Conservation (phyloP, 1,140 invertebrate species). For the Bathynomus jamesi region DNA sequence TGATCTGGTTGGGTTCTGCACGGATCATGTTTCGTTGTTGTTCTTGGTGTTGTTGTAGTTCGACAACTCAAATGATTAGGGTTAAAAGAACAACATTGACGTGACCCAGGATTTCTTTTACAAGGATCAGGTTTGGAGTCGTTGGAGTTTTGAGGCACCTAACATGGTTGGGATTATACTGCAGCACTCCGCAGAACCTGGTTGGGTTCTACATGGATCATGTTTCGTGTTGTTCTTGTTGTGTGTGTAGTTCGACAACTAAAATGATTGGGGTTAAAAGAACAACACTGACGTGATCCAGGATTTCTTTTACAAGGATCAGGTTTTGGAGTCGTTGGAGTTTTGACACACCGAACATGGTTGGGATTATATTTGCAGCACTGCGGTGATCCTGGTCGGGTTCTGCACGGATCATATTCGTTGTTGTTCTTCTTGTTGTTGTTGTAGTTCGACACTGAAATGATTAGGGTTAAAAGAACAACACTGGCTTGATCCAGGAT, state of each 20-base stretch:
- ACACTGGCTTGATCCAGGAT: constrained; percentile 19
- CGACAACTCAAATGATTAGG: no score
- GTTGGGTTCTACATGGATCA: not conserved
- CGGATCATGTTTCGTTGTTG: not conserved
- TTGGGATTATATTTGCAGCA: constrained; percentile 18
- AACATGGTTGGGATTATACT: constrained; percentile 8
- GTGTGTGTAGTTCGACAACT: not conserved
- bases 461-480: constrained; percentile 17
- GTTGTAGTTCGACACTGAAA: no score
- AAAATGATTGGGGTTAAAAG: not conserved
- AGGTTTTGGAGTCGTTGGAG: constrained; percentile 10
- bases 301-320: not conserved
- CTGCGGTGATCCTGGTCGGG: not conserved
- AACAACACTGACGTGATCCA: not conserved
- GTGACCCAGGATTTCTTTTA: no score
- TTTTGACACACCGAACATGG: constrained; percentile 7
- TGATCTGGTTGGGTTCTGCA: constrained; percentile 12
- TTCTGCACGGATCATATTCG: constrained; percentile 1
- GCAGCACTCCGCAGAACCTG: constrained; percentile 4
- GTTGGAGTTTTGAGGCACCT: constrained; percentile 11
- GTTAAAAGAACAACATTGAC: no score
- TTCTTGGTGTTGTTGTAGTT: no score
- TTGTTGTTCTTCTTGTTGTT: constrained; percentile 13
- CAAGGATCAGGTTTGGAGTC: no score
- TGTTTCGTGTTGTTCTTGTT: not conserved